phyloP scores from a whole-genome alignment of 1,140 invertebrate species.

The Bicyclus anynana region DNA sequence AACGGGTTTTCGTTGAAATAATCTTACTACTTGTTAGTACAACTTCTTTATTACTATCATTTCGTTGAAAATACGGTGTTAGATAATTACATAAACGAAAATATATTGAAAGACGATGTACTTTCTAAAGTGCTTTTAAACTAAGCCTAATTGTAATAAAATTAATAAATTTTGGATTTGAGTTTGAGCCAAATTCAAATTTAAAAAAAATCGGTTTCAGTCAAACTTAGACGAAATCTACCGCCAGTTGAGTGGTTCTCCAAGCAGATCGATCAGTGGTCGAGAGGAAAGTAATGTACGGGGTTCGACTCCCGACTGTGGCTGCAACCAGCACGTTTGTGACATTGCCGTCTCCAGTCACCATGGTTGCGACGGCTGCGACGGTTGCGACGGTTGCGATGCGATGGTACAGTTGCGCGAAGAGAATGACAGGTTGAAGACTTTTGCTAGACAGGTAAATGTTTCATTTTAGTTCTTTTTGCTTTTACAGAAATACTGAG shows the following conservation, averaged over 20 bases:
- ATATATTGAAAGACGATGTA: too few species aligned
- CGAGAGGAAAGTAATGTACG: not conserved
- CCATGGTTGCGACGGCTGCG: not conserved
- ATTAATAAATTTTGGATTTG: too few species aligned
- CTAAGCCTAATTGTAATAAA: too few species aligned
- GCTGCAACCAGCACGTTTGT: not conserved
- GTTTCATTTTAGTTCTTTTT: not conserved
- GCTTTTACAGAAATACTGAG: too few species aligned
- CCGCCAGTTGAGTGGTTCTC: not conserved
- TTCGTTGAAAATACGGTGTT: too few species aligned
- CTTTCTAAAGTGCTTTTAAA: too few species aligned
- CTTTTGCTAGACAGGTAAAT: slow-evolving; percentile 47
- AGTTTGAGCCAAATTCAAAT: too few species aligned
- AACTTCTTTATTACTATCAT: too few species aligned
- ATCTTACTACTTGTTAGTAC: too few species aligned
- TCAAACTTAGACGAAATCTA: not conserved
- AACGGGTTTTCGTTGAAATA: too few species aligned
- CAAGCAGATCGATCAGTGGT: not conserved
- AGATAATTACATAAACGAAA: too few species aligned
- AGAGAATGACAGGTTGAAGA: slow-evolving; percentile 45
- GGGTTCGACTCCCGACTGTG: not conserved
- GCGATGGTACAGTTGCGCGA: not conserved
- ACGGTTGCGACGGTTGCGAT: not conserved
- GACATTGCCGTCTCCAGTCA: not conserved
- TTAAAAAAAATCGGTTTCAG: too few species aligned